Conservation (phyloP, 2,113 vertebrate genomes). For the Lynx canadensis region DNA sequence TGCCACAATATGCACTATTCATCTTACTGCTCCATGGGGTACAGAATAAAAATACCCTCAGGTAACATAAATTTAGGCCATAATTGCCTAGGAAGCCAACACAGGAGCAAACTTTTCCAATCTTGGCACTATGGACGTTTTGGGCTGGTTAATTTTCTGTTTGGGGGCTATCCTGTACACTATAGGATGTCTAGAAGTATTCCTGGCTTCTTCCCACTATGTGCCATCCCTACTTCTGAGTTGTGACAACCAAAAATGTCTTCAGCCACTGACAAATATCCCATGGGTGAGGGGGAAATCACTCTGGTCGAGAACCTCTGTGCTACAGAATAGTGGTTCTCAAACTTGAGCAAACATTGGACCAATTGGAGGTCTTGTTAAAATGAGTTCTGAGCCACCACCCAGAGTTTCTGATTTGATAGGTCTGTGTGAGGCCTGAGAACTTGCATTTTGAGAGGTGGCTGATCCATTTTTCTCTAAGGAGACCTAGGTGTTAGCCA, state of each 20-base stretch:
- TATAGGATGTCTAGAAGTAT: background rate
- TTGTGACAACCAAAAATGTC: background rate
- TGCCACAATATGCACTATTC: background rate
- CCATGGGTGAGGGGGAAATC: fast-evolving
- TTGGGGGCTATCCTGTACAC: background rate
- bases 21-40: background rate
- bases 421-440: background rate
- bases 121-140: background rate
- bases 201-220: background rate
- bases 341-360: background rate
- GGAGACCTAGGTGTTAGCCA: too few relatives aligned
- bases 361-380: background rate
- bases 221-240: background rate
- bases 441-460: background rate
- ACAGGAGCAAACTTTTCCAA: background rate
- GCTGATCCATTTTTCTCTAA: background rate
- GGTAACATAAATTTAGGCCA: background rate
- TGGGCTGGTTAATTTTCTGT: background rate
- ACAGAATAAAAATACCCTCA: background rate
- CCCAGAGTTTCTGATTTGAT: background rate
- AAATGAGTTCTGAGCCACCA: background rate
- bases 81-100: background rate
- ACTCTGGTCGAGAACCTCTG: background rate
- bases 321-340: background rate
- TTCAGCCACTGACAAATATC: background rate